Conservation (phyloP, 2,113 vertebrate species). For the Centropus unirufus region DNA sequence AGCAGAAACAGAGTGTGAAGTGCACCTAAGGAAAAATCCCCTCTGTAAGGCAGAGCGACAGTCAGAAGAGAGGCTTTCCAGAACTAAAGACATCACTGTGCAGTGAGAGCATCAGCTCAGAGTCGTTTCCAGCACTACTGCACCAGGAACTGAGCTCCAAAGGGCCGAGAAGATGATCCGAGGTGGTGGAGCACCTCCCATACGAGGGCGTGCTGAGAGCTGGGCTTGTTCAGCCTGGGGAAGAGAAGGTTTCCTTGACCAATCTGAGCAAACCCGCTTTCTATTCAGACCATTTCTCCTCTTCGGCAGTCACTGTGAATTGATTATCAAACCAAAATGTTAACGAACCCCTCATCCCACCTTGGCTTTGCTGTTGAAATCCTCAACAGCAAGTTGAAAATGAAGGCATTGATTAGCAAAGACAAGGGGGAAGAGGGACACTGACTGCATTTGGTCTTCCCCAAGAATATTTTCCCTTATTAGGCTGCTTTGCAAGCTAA, state of each 20-base stretch:
- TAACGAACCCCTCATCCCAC: background rate
- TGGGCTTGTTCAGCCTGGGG: too few relatives aligned
- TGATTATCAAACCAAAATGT: background rate
- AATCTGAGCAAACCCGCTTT: background rate
- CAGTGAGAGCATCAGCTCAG: background rate
- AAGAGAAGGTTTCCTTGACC: background rate
- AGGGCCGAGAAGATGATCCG: too few relatives aligned
- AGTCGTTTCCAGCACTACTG: background rate
- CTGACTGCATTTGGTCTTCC: constrained; percentile 44
- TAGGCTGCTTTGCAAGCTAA: constrained; percentile 51
- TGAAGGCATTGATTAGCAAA: background rate
- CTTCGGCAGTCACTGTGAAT: background rate
- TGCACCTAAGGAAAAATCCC: background rate
- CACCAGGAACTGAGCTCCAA: background rate
- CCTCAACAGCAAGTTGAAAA: background rate
- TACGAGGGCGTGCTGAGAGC: too few relatives aligned
- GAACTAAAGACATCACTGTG: background rate
- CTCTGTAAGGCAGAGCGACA: background rate
- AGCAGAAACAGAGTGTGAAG: background rate
- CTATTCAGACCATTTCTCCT: background rate
- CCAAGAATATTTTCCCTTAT: constrained; percentile 54
- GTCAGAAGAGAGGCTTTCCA: background rate
- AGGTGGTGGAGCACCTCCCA: too few relatives aligned
- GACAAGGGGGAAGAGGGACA: background rate
- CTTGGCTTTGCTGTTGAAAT: background rate